Evolutionary conservation across 2,888 invertebrate species (phyloP), one percentile per base, ranked within the genome.

Genomic region (Dioctria linearis): DNA sequence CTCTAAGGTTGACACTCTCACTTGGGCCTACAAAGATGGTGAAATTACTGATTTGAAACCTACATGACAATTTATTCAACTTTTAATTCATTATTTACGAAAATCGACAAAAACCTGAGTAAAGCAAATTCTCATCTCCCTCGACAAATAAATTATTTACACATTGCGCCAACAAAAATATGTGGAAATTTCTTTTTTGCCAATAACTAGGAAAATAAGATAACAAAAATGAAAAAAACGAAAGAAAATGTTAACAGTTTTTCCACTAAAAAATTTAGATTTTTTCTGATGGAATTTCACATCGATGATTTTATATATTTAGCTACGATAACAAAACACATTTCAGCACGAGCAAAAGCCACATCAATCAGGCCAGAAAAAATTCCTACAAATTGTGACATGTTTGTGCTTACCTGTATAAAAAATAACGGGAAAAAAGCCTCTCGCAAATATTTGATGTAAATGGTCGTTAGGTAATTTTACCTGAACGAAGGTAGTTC

Each of bases 401-500:
- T 51, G 25, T 46, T 3, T 43, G 46, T 46, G 25, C 25, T 25
- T 46, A 54, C 54, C 11, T 54, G 54, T 11, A 54, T 54, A 54
- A 54, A 54, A 54, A 54, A 54, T 54, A 11, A 54, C 54, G 11
- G 54, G n/a, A 54, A 8, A 57, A 73, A 59, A 57, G 3, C 73
- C 57, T 57, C 57, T 73, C 59, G 57, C 73, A 73, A 73, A 73
- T 73, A 73, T 73, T 73, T 73, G 73, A 73, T 73, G 73, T 73
- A 73, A 73, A 73, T 43, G 40, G 57, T 73, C 73, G 73, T 73
- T 73, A 73, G 73, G 54, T 59, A 39, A 59, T 54, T 73, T 57
- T 42, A 59, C 57, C 42, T 73, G 73, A 73, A 57, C 59, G 73
- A 59, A 73, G 13, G 13, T 40, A 57, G 51, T 57, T 57, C 59